A percentile compares a stretch with the other conserved stretches of the same genome.
These are phyloP conservation scores for Lepidocyrtoides sp. DNA, from an alignment of 2,888 invertebrate species.

Conservation along the genomic window DNA sequence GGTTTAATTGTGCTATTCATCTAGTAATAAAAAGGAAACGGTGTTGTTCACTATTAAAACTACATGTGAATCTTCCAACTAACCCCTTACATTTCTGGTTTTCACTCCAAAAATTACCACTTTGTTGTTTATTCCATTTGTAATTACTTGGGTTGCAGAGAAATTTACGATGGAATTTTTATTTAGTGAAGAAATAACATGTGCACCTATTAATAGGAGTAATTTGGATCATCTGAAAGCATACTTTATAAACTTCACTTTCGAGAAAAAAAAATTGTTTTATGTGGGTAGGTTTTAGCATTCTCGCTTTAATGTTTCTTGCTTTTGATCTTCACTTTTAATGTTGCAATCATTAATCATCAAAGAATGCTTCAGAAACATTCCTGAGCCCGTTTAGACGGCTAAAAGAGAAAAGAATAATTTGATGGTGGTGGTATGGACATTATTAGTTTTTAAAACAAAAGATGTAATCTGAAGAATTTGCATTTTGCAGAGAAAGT, in stretches of 20 bases:
- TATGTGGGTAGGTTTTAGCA: neutral
- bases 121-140: constrained; percentile 26
- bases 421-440: too few relatives aligned
- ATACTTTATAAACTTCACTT: neutral
- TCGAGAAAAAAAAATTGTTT: too few relatives aligned
- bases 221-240: neutral
- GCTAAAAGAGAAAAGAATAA: neutral
- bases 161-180: neutral
- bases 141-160: neutral
- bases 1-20: constrained; percentile 29
- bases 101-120: constrained; percentile 6
- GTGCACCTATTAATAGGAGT: neutral
- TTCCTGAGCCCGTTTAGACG: neutral
- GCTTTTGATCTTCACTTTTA: neutral
- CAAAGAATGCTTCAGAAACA: constrained; percentile 26
- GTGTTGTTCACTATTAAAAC: neutral
- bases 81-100: neutral
- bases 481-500: too few relatives aligned
- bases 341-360: neutral
- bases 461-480: too few relatives aligned
- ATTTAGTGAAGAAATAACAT: neutral
- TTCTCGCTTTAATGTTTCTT: neutral
- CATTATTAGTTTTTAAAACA: too few relatives aligned
- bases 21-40: neutral
- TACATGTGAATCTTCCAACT: neutral